phyloP scores from a whole-genome alignment of 2,797 vertebrate genomes.

The Austrolebias charrua region DNA sequence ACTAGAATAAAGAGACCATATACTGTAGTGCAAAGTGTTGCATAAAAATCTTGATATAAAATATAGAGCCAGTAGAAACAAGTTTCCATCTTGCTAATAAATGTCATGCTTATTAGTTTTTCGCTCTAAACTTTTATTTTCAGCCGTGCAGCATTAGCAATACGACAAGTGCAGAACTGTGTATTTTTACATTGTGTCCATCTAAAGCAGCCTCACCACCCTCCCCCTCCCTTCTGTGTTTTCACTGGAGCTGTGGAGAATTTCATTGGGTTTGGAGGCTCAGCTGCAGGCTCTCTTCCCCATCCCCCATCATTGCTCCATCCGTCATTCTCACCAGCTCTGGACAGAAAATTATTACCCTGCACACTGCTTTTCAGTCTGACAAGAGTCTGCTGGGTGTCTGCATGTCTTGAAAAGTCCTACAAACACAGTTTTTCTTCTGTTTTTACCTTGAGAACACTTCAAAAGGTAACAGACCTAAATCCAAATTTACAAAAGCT shows the following conservation, averaged over 20 bases:
- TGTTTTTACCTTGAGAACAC: background rate
- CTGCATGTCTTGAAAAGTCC: conserved; percentile 17
- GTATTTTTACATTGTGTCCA: conserved; percentile 23
- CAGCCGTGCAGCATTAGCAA: background rate
- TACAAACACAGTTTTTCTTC: background rate
- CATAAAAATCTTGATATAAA: too few species aligned
- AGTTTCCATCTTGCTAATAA: too few species aligned
- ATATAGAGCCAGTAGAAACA: too few species aligned
- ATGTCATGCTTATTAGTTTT: background rate
- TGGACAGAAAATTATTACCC: conserved; percentile 65
- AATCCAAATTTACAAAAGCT: conserved; percentile 5
- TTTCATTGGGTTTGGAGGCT: conserved; percentile 79
- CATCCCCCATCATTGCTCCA: conserved; percentile 60
- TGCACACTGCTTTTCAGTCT: conserved; percentile 35
- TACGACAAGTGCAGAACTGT: conserved; percentile 6
- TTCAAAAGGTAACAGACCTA: background rate
- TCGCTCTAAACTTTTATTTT: conserved; percentile 4
- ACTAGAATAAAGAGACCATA: too few species aligned
- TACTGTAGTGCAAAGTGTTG: too few species aligned
- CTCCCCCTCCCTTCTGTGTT: conserved; percentile 41
- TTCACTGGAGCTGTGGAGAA: conserved; percentile 70
- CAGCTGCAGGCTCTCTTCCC: conserved; percentile 60
- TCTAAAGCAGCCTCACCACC: conserved; percentile 13
- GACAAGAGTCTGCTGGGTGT: conserved; percentile 42
- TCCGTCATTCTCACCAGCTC: conserved; percentile 55